A percentile compares a stretch with the other conserved stretches of the same genome.
phyloP scores from a whole-genome alignment of 2,113 vertebrate species.

The Danionella cerebrum region DNA sequence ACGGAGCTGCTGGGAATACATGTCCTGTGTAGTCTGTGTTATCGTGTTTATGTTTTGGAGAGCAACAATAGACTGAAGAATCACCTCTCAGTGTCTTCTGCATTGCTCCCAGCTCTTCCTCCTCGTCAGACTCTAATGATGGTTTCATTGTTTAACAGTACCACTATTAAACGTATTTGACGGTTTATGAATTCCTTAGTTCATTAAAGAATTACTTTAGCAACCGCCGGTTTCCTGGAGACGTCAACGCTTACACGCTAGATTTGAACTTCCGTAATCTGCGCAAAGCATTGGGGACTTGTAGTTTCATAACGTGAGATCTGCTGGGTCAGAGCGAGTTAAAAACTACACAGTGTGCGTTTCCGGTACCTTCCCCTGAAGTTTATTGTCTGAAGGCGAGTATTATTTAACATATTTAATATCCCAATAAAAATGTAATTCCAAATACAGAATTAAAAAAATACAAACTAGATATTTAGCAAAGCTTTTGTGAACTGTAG shows the following conservation, averaged over 20 bases:
- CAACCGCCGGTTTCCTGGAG: not conserved
- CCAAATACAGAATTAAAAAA: too few relatives aligned
- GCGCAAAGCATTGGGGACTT: not conserved
- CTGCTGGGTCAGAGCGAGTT: not conserved
- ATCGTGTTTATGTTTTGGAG: not conserved
- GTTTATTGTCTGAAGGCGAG: not conserved
- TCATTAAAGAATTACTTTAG: not conserved
- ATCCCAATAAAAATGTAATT: too few relatives aligned
- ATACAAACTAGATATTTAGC: not conserved
- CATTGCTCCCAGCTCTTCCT: conserved; percentile 47
- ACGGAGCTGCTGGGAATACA: too few relatives aligned
- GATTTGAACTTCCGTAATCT: conserved; percentile 17
- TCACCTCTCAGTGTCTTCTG: conserved; percentile 58
- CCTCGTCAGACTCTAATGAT: conserved; percentile 53
- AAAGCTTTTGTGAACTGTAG: not conserved
- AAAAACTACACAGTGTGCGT: conserved; percentile 25
- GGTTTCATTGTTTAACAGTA: conserved; percentile 48
- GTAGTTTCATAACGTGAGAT: not conserved
- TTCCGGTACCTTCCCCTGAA: not conserved
- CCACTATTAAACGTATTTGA: not conserved
- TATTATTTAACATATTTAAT: not conserved
- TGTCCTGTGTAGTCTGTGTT: too few relatives aligned
- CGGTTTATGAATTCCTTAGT: not conserved
- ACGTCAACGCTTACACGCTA: conserved; percentile 21
- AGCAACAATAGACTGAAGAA: not conserved